A percentile compares a stretch with the other conserved stretches of the same genome.
These are phyloP conservation scores for Drosophila bocki DNA, from an alignment of 1,140 invertebrate species.

Conservation along the genomic window DNA sequence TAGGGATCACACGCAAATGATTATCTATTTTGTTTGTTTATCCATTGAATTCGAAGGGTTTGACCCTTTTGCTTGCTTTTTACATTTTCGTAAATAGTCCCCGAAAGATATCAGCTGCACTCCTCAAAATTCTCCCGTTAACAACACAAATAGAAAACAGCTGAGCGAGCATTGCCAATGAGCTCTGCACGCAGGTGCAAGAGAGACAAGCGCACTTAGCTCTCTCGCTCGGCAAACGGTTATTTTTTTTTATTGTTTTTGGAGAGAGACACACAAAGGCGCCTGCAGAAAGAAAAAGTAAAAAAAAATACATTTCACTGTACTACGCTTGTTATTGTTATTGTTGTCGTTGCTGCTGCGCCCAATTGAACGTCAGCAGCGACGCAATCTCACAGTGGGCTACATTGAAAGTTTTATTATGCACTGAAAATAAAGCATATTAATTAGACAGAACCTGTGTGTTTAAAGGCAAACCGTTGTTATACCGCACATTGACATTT, in stretches of 20 bases:
- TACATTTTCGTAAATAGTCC: conserved; percentile 1
- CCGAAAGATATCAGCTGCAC: conserved; percentile 29
- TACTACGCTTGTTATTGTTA: conserved; percentile 27
- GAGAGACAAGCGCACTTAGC: conserved; percentile 6
- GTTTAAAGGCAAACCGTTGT: too few relatives aligned
- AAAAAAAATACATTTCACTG: conserved; percentile 60
- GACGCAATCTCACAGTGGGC: conserved; percentile 32
- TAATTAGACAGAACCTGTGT: not conserved
- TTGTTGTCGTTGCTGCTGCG: conserved; percentile 57
- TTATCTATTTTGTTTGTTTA: not conserved
- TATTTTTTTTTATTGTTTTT: conserved; percentile 47
- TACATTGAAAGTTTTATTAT: not conserved
- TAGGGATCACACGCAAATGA: not conserved
- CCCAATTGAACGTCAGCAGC: conserved; percentile 74
- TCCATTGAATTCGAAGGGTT: not conserved
- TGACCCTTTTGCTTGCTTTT: not conserved
- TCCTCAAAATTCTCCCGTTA: conserved; percentile 19
- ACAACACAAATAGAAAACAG: conserved; percentile 42
- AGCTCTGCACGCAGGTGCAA: conserved; percentile 32
- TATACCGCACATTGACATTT: not conserved
- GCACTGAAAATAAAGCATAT: too few relatives aligned
- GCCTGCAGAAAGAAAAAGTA: conserved; percentile 61
- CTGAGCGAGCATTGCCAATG: conserved; percentile 24
- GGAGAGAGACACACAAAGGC: conserved; percentile 34
- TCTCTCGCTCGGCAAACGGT: conserved; percentile 23